Evolutionary conservation across 35 echinoderm and acorn worm genomes (phyloP).

Genomic region (Nesometra sesokonis): DNA sequence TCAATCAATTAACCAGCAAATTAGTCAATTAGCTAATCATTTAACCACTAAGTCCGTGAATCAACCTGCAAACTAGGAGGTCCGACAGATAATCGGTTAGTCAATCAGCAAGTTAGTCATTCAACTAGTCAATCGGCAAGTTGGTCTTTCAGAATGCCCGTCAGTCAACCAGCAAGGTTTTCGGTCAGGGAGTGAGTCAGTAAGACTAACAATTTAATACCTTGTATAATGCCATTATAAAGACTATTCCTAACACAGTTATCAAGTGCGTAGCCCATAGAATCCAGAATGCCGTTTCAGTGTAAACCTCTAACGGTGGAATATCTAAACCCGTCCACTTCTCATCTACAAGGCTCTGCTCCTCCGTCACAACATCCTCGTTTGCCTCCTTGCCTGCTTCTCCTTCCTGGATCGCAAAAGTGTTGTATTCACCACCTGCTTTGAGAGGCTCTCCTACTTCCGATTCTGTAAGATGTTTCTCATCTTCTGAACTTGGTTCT

Average conservation of each 20-base stretch:
- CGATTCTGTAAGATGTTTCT: background rate
- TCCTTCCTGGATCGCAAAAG: background rate
- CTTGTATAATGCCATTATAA: slow-evolving; percentile 13
- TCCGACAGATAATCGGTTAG: too few species aligned
- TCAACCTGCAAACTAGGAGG: too few species aligned
- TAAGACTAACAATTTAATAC: background rate
- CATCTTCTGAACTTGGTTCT: background rate
- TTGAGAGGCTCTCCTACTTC: background rate
- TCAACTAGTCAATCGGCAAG: too few species aligned
- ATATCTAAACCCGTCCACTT: slow-evolving; percentile 9
- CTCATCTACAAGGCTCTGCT: background rate
- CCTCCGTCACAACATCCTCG: background rate
- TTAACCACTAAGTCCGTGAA: too few species aligned
- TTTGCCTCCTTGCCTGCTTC: background rate
- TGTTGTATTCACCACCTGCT: background rate
- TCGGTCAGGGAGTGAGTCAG: too few species aligned
- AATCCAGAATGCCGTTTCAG: slow-evolving; percentile 1
- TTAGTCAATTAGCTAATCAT: too few species aligned
- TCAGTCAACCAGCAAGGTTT: too few species aligned
- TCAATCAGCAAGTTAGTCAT: too few species aligned
- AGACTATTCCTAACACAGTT: background rate
- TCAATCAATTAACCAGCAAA: too few species aligned
- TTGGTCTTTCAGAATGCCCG: too few species aligned
- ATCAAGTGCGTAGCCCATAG: background rate
- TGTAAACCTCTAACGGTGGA: background rate